Evolutionary conservation across 2,888 invertebrate species (phyloP), one percentile per base, ranked within the genome.

Genomic region (Cremastinae sp.): DNA sequence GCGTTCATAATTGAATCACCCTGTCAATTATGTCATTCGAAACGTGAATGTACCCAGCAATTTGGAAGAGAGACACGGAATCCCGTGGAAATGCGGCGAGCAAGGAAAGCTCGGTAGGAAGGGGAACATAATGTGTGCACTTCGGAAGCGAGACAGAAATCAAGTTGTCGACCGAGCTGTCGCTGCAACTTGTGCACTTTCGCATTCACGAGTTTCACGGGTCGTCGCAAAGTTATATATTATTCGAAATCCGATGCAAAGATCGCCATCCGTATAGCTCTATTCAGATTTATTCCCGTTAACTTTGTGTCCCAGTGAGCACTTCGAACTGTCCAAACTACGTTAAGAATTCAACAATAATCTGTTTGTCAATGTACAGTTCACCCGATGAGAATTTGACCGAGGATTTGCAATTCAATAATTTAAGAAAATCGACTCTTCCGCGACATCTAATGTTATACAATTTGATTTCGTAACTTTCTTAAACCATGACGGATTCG

Each of bases 141-240:
- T 64, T 12, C 56, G 28, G 53, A n/a, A 47, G 20, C 41, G 45
- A 71, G 58, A 59, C 41, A 61, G 61, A 41, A 51, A 37, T 41
- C 51, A 70, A 62, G 87, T 85, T 87, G 87, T 87, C 87, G 85
- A 80, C 87, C 87, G 82, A 87, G 87, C 87, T 87, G 87, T 86
- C 86, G 85, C 87, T 85, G 83, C 84, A 84, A 84, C 86, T 83
- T 86, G 83, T 85, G 85, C 84, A 83, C 81, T 82, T 12, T 35
- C 84, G 85, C 83, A 85, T 84, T 84, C 56, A 55, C 85, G 83
- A 85, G 85, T 86, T 87, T 86, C 85, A 85, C 86, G 85, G 84
- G 82, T 86, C 85, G 83, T 83, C 83, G 83, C 82, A 84, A 87
- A 85, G 85, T 85, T 86, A 84, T 86, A 56, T 84, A 86, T 83